Evolutionary conservation across 2,113 vertebrate genomes (phyloP), one percentile per base, ranked within the genome.

Genomic region (Zootoca vivipara): DNA sequence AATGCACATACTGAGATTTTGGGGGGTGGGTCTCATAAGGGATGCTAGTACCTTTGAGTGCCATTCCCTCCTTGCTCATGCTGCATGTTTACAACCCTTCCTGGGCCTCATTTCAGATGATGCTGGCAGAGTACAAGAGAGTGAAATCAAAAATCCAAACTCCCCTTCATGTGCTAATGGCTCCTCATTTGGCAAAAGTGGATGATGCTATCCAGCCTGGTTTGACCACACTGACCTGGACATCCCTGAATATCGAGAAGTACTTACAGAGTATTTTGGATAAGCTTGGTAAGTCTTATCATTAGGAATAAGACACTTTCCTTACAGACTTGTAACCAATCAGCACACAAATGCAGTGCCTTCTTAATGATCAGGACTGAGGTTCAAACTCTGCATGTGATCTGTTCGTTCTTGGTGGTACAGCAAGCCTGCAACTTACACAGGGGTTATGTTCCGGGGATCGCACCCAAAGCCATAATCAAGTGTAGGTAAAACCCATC

Each of bases 141-240:
- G 97, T 99, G 56, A 97, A 97, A 86, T 95, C 96, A 18, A 99
- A 98, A 96, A 98, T 99, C 92, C 97, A 96, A 58, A 89, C 91
- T 13, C 95, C 92, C 67, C 93, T 98, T 90, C 96, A 97, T 84
- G 96, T 95, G 28, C 92, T 99, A 83, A 95, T 98, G 90, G 94
- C 79, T 58, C 98, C 97, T 7, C 96, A 97, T 88, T 94, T 99
- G 89, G 95, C 97, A 1, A 97, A 96, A 93, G 96, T 99, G 74
- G 98, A 99, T 52, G 96, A 98, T 85, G 96, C 97, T 24, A 96
- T 99, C 28, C 97, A 98, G 56, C 98, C 98, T 1, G 99, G 99
- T 70, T 91, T 99, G 89, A 96, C 95, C 3, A 95, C 96, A 5
- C 94, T 99, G 72, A 99, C 95, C 89, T 99, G 99, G 99, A 97